Conservation (phyloP, 2,888 invertebrate species). For the Macrosiphum euphorbiae region DNA sequence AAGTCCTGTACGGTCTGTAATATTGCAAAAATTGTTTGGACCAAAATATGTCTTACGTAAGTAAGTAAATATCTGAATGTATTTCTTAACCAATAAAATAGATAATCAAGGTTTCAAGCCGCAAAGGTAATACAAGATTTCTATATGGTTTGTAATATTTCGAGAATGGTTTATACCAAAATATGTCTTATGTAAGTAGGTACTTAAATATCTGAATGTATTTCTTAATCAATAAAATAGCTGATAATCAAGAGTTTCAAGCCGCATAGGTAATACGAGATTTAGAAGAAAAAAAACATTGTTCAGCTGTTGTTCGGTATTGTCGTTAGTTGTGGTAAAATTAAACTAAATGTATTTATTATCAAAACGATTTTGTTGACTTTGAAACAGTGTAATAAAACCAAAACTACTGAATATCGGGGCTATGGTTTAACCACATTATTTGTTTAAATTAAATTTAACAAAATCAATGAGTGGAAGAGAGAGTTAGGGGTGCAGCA, state of each 20-base stretch:
- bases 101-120: no score
- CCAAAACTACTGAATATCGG: not conserved
- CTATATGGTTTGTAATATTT: not conserved
- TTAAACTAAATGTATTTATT: not conserved
- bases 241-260: not conserved
- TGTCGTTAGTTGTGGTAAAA: not conserved
- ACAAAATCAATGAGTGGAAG: not conserved
- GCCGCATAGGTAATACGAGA: not conserved
- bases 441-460: slow-evolving; percentile 1
- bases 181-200: no score
- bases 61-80: not conserved
- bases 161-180: not conserved
- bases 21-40: not conserved
- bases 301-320: not conserved
- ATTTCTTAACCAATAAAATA: not conserved
- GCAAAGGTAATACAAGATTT: not conserved
- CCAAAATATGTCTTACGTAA: not conserved
- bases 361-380: not conserved
- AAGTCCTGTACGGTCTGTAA: no score
- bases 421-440: not conserved
- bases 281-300: not conserved
- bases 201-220: not conserved
- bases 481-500: not conserved
- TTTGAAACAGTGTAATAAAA: not conserved
- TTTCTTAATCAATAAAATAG: not conserved